Evolutionary conservation across 2,797 vertebrate species (phyloP).

Genomic region (Echiichthys vipera): DNA sequence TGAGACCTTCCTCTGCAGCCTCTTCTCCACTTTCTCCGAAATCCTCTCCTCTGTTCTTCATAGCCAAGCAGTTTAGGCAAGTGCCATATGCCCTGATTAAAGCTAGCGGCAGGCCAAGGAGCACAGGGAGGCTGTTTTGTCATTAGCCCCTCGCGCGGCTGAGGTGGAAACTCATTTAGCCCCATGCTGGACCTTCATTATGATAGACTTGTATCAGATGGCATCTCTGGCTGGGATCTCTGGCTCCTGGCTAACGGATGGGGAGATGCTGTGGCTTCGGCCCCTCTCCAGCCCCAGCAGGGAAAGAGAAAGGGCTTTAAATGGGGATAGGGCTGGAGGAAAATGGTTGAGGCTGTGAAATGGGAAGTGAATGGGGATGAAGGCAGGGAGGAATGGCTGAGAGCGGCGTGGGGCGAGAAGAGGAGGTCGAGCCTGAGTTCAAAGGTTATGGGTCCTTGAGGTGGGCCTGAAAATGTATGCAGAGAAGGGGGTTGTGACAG

Average conservation of each 20-base stretch:
- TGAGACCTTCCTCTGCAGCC: constrained; percentile 26
- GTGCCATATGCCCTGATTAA: constrained; percentile 96
- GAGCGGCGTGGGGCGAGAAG: constrained; percentile 13
- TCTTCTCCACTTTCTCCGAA: constrained; percentile 39
- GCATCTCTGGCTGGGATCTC: constrained; percentile 90
- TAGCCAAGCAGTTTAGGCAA: constrained; percentile 87
- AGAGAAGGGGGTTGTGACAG: neutral
- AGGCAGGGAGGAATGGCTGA: constrained; percentile 25
- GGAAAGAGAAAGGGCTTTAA: constrained; percentile 77
- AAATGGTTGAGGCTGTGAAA: constrained; percentile 46
- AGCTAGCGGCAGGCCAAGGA: constrained; percentile 89
- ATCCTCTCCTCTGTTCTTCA: constrained; percentile 59
- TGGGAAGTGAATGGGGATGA: constrained; percentile 49
- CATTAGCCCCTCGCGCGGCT: constrained; percentile 97
- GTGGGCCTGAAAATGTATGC: constrained; percentile 5
- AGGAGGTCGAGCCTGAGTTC: constrained; percentile 49
- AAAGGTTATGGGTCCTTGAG: constrained; percentile 45
- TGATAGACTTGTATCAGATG: constrained; percentile 98
- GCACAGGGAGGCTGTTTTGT: constrained; percentile 92
- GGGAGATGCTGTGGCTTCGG: constrained; percentile 83
- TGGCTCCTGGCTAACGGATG: constrained; percentile 86
- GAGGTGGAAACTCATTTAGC: constrained; percentile 98
- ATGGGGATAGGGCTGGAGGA: constrained; percentile 68
- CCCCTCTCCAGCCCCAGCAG: constrained; percentile 87
- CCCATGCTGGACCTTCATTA: constrained; percentile 99